These are phyloP conservation scores for Gallinago paraguaiae DNA, from an alignment of 2,113 vertebrate genomes.

Conservation along the genomic window DNA sequence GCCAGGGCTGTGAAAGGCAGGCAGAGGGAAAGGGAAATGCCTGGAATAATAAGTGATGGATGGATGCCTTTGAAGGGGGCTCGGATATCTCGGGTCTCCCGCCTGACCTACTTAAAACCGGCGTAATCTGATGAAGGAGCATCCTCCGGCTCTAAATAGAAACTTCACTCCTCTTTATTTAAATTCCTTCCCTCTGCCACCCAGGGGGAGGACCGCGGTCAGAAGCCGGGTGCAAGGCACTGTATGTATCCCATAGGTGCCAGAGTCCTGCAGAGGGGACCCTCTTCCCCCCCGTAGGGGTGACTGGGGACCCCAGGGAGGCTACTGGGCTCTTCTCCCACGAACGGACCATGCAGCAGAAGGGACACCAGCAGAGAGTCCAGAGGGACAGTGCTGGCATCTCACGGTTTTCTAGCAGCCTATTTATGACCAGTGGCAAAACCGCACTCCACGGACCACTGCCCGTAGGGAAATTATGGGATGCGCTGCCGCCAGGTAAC, in stretches of 20 bases:
- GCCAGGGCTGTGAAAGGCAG: background rate
- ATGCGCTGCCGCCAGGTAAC: background rate
- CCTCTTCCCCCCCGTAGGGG: no score
- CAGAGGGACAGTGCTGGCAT: background rate
- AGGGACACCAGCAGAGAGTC: background rate
- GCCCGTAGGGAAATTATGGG: fast-evolving
- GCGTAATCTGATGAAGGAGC: slow-evolving; percentile 49
- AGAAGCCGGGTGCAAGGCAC: background rate
- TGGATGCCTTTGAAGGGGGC: slow-evolving; percentile 63
- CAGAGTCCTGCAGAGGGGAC: background rate
- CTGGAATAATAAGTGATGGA: slow-evolving; percentile 63
- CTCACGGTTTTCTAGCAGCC: fast-evolving
- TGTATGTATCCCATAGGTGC: fast-evolving
- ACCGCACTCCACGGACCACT: no score
- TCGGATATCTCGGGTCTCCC: slow-evolving; percentile 26
- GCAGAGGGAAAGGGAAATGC: slow-evolving; percentile 30
- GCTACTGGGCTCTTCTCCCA: background rate
- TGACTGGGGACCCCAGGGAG: background rate
- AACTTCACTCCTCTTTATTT: background rate
- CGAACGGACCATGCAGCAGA: background rate
- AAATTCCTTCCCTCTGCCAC: background rate
- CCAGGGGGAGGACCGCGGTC: background rate
- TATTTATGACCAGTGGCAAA: background rate
- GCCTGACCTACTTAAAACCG: slow-evolving; percentile 67
- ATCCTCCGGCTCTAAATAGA: slow-evolving; percentile 28